phyloP scores from a whole-genome alignment of 2,113 vertebrate species.

The Panthera tigris region DNA sequence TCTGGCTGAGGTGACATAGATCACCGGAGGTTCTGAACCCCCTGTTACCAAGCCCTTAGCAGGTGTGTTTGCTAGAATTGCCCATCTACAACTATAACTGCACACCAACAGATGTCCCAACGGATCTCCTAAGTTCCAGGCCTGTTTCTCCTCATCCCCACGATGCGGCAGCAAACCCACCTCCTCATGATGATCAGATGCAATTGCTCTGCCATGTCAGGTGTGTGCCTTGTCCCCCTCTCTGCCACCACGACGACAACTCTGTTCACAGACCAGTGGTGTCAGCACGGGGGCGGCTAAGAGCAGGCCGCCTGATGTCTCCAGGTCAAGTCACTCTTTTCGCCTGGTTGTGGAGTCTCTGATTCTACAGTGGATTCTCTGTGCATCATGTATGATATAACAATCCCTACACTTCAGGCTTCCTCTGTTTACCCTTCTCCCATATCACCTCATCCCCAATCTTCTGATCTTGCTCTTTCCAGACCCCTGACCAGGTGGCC shows the following conservation, averaged over 20 bases:
- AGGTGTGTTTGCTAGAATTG: not conserved
- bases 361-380: not conserved
- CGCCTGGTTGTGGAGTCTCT: not conserved
- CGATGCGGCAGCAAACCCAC: not conserved
- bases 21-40: not conserved
- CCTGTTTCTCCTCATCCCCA: not conserved
- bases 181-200: not conserved
- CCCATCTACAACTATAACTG: not conserved
- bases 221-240: not conserved
- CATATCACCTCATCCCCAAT: not conserved
- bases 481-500: not conserved
- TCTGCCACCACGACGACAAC: not conserved
- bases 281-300: not conserved
- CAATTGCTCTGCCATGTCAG: not conserved
- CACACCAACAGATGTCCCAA: not conserved
- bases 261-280: not conserved
- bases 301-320: not conserved
- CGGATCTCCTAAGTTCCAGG: not conserved
- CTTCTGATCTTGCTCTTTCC: not conserved
- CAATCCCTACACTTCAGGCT: not conserved
- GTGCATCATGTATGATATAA: not conserved
- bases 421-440: not conserved
- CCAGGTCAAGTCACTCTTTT: not conserved
- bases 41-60: not conserved
- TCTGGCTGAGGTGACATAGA: not conserved